phyloP scores from a whole-genome alignment of 2,888 invertebrate genomes.

The Yponomeuta sedellus region DNA sequence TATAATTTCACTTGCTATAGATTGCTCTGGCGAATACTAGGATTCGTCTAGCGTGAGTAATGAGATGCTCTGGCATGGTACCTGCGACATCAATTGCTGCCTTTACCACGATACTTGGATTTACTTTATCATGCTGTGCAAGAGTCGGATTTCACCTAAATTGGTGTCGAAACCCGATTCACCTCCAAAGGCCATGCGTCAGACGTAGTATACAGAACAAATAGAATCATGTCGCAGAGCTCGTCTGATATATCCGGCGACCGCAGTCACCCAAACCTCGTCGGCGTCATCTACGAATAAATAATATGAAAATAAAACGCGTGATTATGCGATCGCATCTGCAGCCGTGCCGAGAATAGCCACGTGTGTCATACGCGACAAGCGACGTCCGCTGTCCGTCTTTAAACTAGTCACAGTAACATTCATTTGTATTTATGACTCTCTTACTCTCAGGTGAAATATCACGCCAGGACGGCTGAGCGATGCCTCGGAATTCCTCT shows the following conservation, averaged over 20 bases:
- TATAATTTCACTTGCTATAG: not conserved
- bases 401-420: constrained; percentile 28
- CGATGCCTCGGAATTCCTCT: not conserved
- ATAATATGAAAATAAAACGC: constrained; percentile 66
- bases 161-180: too few species aligned
- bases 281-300: constrained; percentile 59
- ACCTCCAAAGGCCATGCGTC: not conserved
- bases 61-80: too few species aligned
- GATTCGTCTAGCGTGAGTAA: not conserved
- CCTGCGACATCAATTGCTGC: too few species aligned
- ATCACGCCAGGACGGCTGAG: not conserved
- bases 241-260: constrained; percentile 42
- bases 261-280: constrained; percentile 26
- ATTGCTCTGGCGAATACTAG: not conserved
- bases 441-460: constrained; percentile 1
- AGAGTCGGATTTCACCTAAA: too few species aligned
- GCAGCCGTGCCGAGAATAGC: constrained; percentile 60
- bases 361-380: constrained; percentile 45
- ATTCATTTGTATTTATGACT: not conserved
- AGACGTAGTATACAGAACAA: constrained; percentile 35
- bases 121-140: too few species aligned
- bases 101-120: too few species aligned
- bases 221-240: constrained; percentile 44
- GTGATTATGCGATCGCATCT: constrained; percentile 61
- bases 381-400: constrained; percentile 29